Conservation (phyloP, 1,140 invertebrate genomes). For the Himalopsyche phryganea region DNA sequence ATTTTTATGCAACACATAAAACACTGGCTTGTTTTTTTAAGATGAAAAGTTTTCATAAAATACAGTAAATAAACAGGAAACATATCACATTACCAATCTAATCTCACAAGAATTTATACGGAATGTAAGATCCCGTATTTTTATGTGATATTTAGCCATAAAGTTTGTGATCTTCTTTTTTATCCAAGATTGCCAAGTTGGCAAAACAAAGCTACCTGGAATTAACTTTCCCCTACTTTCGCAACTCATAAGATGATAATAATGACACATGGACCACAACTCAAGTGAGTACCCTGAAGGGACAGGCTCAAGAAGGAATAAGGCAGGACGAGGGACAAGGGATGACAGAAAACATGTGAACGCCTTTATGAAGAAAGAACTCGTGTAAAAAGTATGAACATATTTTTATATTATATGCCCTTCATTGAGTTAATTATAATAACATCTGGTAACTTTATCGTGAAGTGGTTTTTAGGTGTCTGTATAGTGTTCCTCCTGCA, state of each 20-base stretch:
- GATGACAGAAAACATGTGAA: conserved; percentile 26
- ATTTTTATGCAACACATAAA: too few relatives aligned
- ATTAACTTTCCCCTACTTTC: background rate
- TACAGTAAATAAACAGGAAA: too few relatives aligned
- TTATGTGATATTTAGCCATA: background rate
- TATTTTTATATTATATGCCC: conserved; percentile 1
- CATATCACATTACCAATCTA: too few relatives aligned
- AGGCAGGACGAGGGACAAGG: conserved; percentile 26
- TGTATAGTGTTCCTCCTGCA: background rate
- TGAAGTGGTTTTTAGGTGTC: background rate
- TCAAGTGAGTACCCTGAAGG: conserved; percentile 9
- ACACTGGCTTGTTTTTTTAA: too few relatives aligned
- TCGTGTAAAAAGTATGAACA: conserved; percentile 1
- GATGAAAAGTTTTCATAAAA: too few relatives aligned
- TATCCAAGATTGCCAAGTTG: background rate
- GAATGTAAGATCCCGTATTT: too few relatives aligned
- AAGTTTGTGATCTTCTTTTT: background rate
- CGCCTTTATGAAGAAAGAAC: conserved; percentile 15
- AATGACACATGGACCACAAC: conserved; percentile 21
- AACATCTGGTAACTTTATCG: background rate
- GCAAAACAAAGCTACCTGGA: background rate
- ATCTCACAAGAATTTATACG: too few relatives aligned
- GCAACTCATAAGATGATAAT: conserved; percentile 25
- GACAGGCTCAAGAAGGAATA: conserved; percentile 8
- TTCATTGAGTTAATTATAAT: background rate